These are phyloP conservation scores for Ageneiosus marmoratus DNA, from an alignment of 2,113 vertebrate genomes.

Conservation along the genomic window DNA sequence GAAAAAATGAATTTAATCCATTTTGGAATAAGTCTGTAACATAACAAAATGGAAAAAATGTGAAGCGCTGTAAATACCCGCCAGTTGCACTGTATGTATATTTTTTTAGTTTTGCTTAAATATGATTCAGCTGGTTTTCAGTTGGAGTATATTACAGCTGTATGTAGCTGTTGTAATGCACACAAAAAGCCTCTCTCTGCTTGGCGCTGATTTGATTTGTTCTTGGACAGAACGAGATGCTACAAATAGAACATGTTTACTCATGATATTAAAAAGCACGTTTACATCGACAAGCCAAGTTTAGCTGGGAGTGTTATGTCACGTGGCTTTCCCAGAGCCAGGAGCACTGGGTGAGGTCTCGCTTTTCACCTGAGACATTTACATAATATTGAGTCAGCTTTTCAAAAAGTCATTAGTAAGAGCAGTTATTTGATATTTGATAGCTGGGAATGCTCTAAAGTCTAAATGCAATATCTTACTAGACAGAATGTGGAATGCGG, in stretches of 20 bases:
- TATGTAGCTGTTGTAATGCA: neutral
- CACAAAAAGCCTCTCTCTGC: neutral
- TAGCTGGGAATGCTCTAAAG: neutral
- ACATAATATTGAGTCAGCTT: conserved; percentile 37
- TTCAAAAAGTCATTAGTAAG: conserved; percentile 23
- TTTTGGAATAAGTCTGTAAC: too few species aligned
- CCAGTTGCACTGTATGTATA: neutral
- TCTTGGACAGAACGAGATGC: neutral
- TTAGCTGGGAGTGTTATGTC: conserved; percentile 17
- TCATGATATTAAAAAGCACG: neutral
- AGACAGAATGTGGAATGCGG: neutral
- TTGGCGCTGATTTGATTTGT: neutral
- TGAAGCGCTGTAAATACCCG: too few species aligned
- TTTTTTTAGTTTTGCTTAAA: neutral
- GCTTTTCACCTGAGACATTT: conserved; percentile 42
- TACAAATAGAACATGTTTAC: conserved; percentile 16
- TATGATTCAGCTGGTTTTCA: neutral
- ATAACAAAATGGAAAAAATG: too few species aligned
- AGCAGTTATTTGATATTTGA: conserved; percentile 20
- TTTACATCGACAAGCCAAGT: neutral
- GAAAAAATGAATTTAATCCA: too few species aligned
- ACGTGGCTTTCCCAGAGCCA: conserved; percentile 26
- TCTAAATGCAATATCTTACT: neutral
- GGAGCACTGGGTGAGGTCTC: conserved; percentile 41
- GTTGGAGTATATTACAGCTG: neutral